These are phyloP conservation scores for Habrosyne pyritoides DNA, from an alignment of 2,888 invertebrate genomes.

Conservation along the genomic window DNA sequence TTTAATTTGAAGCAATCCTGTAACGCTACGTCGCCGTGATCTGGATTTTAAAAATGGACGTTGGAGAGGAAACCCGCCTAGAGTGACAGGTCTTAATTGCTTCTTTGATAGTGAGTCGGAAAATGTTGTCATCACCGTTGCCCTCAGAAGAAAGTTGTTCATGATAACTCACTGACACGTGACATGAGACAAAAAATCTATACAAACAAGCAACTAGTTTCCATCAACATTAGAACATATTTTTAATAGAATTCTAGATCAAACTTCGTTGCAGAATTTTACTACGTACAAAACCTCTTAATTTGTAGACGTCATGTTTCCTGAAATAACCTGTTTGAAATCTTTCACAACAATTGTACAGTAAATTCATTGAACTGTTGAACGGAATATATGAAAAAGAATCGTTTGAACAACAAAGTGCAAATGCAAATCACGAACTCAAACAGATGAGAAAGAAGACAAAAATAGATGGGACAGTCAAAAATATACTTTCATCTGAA, in stretches of 20 bases:
- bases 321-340: constrained; percentile 24
- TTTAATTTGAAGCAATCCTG: constrained; percentile 1
- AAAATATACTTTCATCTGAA: constrained; percentile 33
- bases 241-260: no score
- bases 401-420: no score
- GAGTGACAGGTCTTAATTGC: constrained; percentile 30
- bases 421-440: neutral
- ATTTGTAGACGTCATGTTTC: no score
- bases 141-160: constrained; percentile 44
- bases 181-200: constrained; percentile 42
- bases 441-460: neutral
- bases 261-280: no score
- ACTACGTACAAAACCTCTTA: no score
- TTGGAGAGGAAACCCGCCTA: constrained; percentile 7
- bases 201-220: no score
- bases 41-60: neutral
- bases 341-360: constrained; percentile 32
- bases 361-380: neutral
- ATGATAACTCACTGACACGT: constrained; percentile 40
- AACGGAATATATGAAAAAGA: neutral
- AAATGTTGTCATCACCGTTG: constrained; percentile 29
- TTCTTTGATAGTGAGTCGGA: constrained; percentile 39
- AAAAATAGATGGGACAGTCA: neutral
- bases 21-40: neutral
- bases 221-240: no score